Percentiles rank a stretch among this genome's conserved stretches.
Evolutionary conservation across 1,140 invertebrate genomes (phyloP).

Genomic region (Diachasmimorpha longicaudata): DNA sequence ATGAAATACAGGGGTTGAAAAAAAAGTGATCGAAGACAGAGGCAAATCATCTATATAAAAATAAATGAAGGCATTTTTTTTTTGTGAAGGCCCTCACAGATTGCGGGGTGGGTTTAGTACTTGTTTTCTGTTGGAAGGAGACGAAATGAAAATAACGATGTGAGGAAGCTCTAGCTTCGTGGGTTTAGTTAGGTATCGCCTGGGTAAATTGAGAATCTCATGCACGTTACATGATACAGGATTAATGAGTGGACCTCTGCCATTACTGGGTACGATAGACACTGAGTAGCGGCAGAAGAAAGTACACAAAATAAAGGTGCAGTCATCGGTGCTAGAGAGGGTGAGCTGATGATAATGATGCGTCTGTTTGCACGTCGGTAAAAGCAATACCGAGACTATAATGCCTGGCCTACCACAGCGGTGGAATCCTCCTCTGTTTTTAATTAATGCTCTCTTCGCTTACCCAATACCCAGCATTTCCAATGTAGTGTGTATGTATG

Average conservation of each 20-base stretch:
- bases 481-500: background rate
- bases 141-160: background rate
- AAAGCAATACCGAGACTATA: slow-evolving; percentile 26
- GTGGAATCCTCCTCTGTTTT: background rate
- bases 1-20: no score
- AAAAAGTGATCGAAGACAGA: no score
- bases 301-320: background rate
- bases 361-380: slow-evolving; percentile 30
- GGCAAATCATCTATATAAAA: no score
- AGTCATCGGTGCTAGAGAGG: background rate
- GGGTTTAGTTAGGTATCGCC: background rate
- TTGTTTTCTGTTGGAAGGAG: no score
- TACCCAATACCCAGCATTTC: background rate
- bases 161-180: background rate
- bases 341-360: slow-evolving; percentile 28
- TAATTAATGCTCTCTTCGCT: slow-evolving; percentile 13
- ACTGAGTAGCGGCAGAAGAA: background rate
- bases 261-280: background rate
- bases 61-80: no score
- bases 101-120: no score
- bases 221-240: background rate
- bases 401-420: background rate
- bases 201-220: background rate
- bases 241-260: background rate
- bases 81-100: no score